Conservation (phyloP, 2,113 vertebrate species). For the Micronisus gabar region DNA sequence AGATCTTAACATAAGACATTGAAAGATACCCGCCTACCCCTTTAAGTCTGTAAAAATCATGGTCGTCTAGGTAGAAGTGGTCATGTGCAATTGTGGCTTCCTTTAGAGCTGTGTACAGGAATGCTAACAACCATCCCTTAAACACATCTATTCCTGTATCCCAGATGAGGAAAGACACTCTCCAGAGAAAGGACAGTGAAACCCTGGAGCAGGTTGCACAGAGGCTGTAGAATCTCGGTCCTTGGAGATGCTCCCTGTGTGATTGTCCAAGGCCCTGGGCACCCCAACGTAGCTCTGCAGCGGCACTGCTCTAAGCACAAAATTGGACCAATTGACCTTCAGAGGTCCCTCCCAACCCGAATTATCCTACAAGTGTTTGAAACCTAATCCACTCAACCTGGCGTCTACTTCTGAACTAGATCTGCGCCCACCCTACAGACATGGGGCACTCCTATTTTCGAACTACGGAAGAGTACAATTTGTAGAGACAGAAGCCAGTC, state of each 20-base stretch:
- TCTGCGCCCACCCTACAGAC: not conserved
- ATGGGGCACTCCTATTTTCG: not conserved
- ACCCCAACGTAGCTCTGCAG: fast-evolving
- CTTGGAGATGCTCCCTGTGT: not conserved
- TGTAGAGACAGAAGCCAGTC: fast-evolving
- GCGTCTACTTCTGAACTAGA: not conserved
- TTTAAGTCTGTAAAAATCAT: not conserved
- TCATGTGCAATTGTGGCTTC: not conserved
- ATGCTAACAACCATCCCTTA: not conserved
- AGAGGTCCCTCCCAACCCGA: not conserved
- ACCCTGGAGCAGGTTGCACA: not conserved
- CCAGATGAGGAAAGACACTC: not conserved
- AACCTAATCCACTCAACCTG: not conserved
- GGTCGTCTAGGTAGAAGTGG: not conserved
- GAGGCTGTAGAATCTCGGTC: not conserved
- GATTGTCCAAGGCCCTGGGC: not conserved
- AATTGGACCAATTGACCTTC: not conserved
- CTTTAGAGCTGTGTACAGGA: not conserved
- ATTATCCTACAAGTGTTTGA: not conserved
- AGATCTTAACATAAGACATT: not conserved
- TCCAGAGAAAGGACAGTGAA: not conserved
- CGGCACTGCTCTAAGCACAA: not conserved
- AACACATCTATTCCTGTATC: not conserved
- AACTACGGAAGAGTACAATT: not conserved
- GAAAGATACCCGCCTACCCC: not conserved